phyloP scores from a whole-genome alignment of 2,797 vertebrate species.

The Orestias chungarensis region DNA sequence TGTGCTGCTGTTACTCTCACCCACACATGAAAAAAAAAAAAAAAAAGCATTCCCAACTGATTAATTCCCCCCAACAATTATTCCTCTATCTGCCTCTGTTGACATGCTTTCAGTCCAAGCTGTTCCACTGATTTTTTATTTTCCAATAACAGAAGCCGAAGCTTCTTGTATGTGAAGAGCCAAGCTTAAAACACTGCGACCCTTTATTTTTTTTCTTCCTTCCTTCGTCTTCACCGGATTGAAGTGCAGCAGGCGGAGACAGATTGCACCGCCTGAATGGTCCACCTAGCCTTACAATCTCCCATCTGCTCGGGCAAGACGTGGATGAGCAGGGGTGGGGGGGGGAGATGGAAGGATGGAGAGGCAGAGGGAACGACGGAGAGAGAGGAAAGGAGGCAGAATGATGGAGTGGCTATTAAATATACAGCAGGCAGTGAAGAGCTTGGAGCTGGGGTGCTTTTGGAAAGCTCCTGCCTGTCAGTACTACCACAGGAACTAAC shows the following conservation, averaged over 20 bases:
- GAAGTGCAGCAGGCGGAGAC: slow-evolving; percentile 70
- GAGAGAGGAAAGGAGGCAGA: slow-evolving; percentile 66
- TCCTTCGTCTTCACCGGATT: slow-evolving; percentile 56
- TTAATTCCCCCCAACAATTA: slow-evolving; percentile 66
- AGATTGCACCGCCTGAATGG: slow-evolving; percentile 81
- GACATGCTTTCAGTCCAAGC: slow-evolving; percentile 74
- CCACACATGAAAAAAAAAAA: slow-evolving; percentile 46
- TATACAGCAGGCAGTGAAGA: slow-evolving; percentile 78
- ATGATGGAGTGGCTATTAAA: slow-evolving; percentile 84
- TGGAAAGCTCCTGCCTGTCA: slow-evolving; percentile 54
- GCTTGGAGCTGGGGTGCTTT: slow-evolving; percentile 69
- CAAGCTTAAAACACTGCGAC: slow-evolving; percentile 55
- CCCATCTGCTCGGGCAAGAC: slow-evolving; percentile 77
- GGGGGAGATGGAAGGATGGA: slow-evolving; percentile 47
- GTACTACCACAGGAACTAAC: slow-evolving; percentile 25
- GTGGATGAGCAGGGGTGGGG: slow-evolving; percentile 49
- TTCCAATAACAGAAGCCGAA: slow-evolving; percentile 65
- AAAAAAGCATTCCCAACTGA: slow-evolving; percentile 62
- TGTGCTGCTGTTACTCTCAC: slow-evolving; percentile 46
- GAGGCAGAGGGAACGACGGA: background rate
- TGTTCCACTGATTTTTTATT: slow-evolving; percentile 70
- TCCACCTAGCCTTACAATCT: slow-evolving; percentile 80
- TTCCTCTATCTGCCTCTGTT: slow-evolving; percentile 63
- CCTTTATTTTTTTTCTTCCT: slow-evolving; percentile 38
- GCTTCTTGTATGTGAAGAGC: slow-evolving; percentile 47